Conservation (phyloP, 2,888 invertebrate genomes). For the Desoria tigrina region DNA sequence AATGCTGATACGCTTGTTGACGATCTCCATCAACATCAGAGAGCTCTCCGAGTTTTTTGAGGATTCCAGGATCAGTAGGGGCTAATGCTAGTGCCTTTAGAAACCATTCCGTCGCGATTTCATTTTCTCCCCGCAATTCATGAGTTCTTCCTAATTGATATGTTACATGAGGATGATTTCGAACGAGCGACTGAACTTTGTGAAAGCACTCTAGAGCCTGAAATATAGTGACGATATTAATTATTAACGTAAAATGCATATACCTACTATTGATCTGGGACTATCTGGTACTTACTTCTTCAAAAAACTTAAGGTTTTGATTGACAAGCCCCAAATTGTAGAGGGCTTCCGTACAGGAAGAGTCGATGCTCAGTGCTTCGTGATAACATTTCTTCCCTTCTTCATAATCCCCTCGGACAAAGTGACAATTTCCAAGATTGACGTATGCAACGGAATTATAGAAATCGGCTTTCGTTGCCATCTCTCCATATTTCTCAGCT, state of each 20-base stretch:
- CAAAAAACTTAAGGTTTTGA: slow-evolving; percentile 69
- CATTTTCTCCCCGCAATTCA: slow-evolving; percentile 66
- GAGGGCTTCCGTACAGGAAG: slow-evolving; percentile 79
- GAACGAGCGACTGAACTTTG: slow-evolving; percentile 69
- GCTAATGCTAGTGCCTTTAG: slow-evolving; percentile 78
- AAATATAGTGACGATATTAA: too few species aligned
- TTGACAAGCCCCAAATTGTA: slow-evolving; percentile 77
- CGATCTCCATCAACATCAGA: slow-evolving; percentile 89
- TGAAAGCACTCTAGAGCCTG: slow-evolving; percentile 71
- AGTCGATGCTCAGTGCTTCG: slow-evolving; percentile 75
- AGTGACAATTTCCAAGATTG: slow-evolving; percentile 79
- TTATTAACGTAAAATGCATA: too few species aligned
- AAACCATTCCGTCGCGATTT: slow-evolving; percentile 64
- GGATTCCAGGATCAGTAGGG: slow-evolving; percentile 85
- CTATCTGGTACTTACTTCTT: too few species aligned
- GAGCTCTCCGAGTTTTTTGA: slow-evolving; percentile 85
- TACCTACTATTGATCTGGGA: too few species aligned
- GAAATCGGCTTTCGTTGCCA: slow-evolving; percentile 71
- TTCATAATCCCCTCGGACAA: slow-evolving; percentile 68
- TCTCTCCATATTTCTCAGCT: slow-evolving; percentile 74
- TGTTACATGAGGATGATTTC: slow-evolving; percentile 71
- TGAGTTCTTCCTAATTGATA: slow-evolving; percentile 78
- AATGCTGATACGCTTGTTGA: slow-evolving; percentile 82
- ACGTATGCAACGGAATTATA: slow-evolving; percentile 81
- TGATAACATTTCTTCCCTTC: slow-evolving; percentile 72